Evolutionary conservation across 2,888 invertebrate species (phyloP).

Genomic region (Phengaris alcon): DNA sequence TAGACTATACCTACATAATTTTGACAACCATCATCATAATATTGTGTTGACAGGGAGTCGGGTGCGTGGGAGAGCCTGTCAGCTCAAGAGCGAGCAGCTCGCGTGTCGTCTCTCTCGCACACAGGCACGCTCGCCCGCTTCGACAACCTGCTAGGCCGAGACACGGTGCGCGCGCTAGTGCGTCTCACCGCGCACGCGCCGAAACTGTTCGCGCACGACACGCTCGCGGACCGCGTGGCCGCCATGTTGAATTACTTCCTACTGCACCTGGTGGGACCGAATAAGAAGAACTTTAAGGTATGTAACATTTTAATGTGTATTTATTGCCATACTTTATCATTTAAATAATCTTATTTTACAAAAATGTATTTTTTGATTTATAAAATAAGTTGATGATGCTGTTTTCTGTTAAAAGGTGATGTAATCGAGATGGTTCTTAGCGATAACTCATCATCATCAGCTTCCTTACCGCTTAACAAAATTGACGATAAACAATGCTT

Average conservation of each 20-base stretch:
- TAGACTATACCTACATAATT: too few relatives aligned
- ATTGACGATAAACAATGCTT: too few relatives aligned
- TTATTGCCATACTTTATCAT: too few relatives aligned
- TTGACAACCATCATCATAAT: background rate
- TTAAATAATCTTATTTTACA: background rate
- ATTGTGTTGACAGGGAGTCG: conserved; percentile 73
- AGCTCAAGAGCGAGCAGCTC: conserved; percentile 78
- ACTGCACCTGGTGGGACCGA: conserved; percentile 92
- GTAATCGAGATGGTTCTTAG: background rate
- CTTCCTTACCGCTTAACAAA: background rate
- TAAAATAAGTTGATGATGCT: too few relatives aligned
- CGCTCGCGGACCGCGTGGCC: conserved; percentile 95
- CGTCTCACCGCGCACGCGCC: conserved; percentile 86
- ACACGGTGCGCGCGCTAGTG: conserved; percentile 91
- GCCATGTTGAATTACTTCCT: conserved; percentile 98
- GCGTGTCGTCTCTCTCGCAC: conserved; percentile 77
- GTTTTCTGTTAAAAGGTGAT: background rate
- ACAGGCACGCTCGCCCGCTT: conserved; percentile 91
- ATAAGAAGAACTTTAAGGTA: conserved; percentile 93
- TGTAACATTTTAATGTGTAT: too few relatives aligned
- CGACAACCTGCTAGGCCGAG: conserved; percentile 94
- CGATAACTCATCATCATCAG: too few relatives aligned
- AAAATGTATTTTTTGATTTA: too few relatives aligned
- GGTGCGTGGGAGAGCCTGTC: conserved; percentile 87
- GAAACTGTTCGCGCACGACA: conserved; percentile 91